A percentile compares a stretch with the other conserved stretches of the same genome.
phyloP scores from a whole-genome alignment of 2,888 invertebrate species.

The Listrodromus nycthemerus region DNA sequence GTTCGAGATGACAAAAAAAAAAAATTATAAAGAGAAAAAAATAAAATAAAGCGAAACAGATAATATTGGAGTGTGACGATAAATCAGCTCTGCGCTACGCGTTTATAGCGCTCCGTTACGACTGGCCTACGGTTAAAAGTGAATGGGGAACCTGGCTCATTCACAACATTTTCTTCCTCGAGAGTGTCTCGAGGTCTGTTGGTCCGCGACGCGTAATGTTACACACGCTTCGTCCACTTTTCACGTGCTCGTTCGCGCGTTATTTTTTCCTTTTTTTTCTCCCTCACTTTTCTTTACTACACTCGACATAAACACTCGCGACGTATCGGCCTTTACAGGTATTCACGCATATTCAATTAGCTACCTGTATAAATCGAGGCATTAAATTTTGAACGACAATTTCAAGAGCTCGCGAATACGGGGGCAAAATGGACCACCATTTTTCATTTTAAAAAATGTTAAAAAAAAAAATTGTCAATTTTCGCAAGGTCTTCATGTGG shows the following conservation, averaged over 20 bases:
- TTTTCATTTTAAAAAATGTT: too few relatives aligned
- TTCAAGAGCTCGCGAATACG: background rate
- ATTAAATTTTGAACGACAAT: slow-evolving; percentile 25
- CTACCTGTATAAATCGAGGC: slow-evolving; percentile 25
- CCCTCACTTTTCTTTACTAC: slow-evolving; percentile 14
- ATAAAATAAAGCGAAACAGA: slow-evolving; percentile 37
- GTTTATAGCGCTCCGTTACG: slow-evolving; percentile 68
- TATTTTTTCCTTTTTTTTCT: slow-evolving; percentile 45
- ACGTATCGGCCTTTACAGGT: slow-evolving; percentile 49
- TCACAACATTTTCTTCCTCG: slow-evolving; percentile 81
- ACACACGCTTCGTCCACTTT: slow-evolving; percentile 54
- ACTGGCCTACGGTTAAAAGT: slow-evolving; percentile 79
- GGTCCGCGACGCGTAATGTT: slow-evolving; percentile 64
- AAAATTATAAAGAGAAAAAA: background rate
- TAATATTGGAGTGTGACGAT: slow-evolving; percentile 63
- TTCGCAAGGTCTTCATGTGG: too few relatives aligned
- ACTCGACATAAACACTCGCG: slow-evolving; percentile 22
- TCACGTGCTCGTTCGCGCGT: slow-evolving; percentile 25
- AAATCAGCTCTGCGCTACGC: slow-evolving; percentile 64
- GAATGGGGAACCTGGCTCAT: slow-evolving; percentile 82
- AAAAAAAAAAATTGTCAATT: too few relatives aligned
- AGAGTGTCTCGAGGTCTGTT: slow-evolving; percentile 70
- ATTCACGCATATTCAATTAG: slow-evolving; percentile 59
- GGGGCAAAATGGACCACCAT: too few relatives aligned
- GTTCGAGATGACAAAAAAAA: slow-evolving; percentile 4